phyloP scores from a whole-genome alignment of 2,797 vertebrate genomes.

The Urophycis tenuis region DNA sequence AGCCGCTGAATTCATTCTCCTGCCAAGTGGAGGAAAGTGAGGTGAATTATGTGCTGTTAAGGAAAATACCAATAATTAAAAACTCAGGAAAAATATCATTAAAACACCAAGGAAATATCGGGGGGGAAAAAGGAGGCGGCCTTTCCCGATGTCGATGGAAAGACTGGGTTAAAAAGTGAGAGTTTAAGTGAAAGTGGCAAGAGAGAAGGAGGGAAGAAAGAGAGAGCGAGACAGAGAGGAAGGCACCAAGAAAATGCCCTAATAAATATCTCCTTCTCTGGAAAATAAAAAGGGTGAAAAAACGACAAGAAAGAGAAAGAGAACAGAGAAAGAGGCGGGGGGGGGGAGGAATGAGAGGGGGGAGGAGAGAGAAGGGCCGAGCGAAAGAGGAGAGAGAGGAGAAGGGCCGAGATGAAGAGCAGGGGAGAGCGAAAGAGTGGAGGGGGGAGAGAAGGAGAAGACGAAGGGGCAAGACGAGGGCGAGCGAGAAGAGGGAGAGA shows the following conservation, averaged over 20 bases:
- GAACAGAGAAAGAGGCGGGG: conserved; percentile 24
- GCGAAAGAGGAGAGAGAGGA: neutral
- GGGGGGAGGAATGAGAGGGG: conserved; percentile 61
- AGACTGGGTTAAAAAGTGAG: conserved; percentile 32
- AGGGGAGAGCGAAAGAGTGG: neutral
- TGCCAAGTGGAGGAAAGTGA: conserved; percentile 56
- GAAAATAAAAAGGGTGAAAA: conserved; percentile 61
- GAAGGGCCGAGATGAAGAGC: neutral
- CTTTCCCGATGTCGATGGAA: conserved; percentile 50
- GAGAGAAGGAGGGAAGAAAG: neutral
- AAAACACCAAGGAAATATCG: too few relatives aligned
- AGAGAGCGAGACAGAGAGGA: conserved; percentile 38
- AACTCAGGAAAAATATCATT: conserved; percentile 54
- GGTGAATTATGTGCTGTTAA: conserved; percentile 64
- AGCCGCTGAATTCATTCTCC: conserved; percentile 53
- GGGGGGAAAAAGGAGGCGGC: conserved; percentile 54
- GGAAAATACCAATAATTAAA: conserved; percentile 65
- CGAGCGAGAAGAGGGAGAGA: neutral
- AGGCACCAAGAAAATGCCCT: conserved; percentile 57
- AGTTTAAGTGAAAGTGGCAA: neutral
- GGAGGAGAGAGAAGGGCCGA: conserved; percentile 16
- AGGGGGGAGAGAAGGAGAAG: neutral
- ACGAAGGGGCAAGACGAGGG: neutral
- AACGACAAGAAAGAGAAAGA: conserved; percentile 14
- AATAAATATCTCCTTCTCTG: conserved; percentile 70